phyloP scores from a whole-genome alignment of 2,888 invertebrate species.

The Hoplodrina ambigua region DNA sequence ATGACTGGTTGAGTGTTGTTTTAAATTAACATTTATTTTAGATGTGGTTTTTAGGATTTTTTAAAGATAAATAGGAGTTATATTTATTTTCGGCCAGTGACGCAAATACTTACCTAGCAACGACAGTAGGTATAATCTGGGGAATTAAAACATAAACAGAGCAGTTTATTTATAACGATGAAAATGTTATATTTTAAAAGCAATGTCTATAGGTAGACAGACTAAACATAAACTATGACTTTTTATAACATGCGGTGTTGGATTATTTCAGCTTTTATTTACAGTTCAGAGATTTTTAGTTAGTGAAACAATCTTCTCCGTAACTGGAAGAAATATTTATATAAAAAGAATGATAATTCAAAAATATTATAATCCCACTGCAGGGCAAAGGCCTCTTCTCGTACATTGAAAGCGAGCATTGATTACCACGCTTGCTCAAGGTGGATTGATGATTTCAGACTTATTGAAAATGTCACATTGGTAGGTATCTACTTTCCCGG shows the following conservation, averaged over 20 bases:
- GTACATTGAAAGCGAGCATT: too few species aligned
- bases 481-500: too few species aligned
- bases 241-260: conserved; percentile 10
- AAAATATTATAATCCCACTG: too few species aligned
- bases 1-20: conserved; percentile 8
- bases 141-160: conserved; percentile 24
- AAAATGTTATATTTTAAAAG: not conserved
- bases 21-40: conserved; percentile 27
- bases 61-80: not conserved
- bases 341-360: not conserved
- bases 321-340: too few species aligned
- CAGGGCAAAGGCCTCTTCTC: too few species aligned
- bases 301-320: too few species aligned
- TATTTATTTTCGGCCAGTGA: conserved; percentile 26
- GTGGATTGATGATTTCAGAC: too few species aligned
- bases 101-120: conserved; percentile 26
- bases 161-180: conserved; percentile 20
- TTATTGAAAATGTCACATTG: too few species aligned
- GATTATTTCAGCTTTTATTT: not conserved
- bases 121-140: conserved; percentile 12
- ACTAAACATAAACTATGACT: not conserved
- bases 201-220: not conserved
- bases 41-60: not conserved
- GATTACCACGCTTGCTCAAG: too few species aligned
- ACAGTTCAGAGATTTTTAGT: not conserved